phyloP scores from a whole-genome alignment of 1,140 invertebrate genomes.

The Neodiprion lecontei region DNA sequence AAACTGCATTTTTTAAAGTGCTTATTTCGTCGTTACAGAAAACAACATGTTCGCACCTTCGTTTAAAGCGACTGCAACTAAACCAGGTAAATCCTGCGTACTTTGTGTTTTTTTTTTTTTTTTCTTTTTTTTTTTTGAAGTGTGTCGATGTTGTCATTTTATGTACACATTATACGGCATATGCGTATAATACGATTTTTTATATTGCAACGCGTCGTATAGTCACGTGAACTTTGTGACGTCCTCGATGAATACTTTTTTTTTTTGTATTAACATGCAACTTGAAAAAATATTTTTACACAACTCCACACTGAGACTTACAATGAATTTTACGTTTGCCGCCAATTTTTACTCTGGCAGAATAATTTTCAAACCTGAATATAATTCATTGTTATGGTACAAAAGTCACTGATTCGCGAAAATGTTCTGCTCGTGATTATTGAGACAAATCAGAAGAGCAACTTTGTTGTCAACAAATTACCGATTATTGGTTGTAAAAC shows the following conservation, averaged over 20 bases:
- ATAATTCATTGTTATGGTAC: too few relatives aligned
- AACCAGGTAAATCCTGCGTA: constrained; percentile 69
- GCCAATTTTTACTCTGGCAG: too few relatives aligned
- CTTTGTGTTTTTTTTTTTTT: not conserved
- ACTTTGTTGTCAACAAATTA: not conserved
- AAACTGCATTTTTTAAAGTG: constrained; percentile 25
- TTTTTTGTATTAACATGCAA: not conserved
- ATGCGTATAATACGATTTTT: too few relatives aligned
- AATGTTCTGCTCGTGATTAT: not conserved
- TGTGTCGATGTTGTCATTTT: not conserved
- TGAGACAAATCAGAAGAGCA: not conserved
- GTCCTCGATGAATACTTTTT: not conserved
- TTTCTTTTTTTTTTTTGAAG: not conserved
- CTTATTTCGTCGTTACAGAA: constrained; percentile 68
- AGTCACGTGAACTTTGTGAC: not conserved
- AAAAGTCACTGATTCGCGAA: too few relatives aligned
- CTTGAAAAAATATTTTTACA: too few relatives aligned
- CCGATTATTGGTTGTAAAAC: not conserved
- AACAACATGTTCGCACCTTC: constrained; percentile 76
- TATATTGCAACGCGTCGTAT: too few relatives aligned
- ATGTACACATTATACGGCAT: too few relatives aligned
- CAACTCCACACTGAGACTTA: too few relatives aligned
- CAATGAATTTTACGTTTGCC: too few relatives aligned
- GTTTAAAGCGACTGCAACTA: constrained; percentile 78
- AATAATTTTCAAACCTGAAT: too few relatives aligned